These are phyloP conservation scores for Paradoxurus hermaphroditus DNA, from an alignment of 2,113 vertebrate species.

Conservation along the genomic window DNA sequence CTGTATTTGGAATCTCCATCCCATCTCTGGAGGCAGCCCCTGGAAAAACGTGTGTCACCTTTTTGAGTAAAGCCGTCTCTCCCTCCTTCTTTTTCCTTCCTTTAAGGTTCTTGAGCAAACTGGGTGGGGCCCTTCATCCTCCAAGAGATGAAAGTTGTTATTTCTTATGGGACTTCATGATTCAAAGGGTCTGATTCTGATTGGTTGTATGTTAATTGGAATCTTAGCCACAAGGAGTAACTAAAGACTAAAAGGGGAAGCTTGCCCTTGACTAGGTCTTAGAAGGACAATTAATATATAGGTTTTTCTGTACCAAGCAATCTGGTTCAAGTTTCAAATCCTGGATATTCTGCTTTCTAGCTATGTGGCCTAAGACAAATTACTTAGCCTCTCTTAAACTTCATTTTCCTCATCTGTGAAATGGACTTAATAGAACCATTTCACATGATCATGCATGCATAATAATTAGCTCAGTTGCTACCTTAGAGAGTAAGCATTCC, in stretches of 20 bases:
- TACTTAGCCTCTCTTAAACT: not conserved
- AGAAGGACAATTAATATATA: not conserved
- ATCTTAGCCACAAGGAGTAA: conserved; percentile 18
- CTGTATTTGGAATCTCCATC: not conserved
- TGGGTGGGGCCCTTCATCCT: not conserved
- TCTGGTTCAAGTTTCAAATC: not conserved
- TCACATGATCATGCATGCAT: not conserved
- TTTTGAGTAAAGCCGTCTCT: not conserved
- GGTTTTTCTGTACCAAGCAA: not conserved
- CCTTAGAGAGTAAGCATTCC: not conserved
- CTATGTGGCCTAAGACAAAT: not conserved
- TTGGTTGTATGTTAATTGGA: conserved; percentile 10
- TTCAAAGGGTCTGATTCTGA: conserved; percentile 34
- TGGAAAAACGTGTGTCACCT: conserved; percentile 28
- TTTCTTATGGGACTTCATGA: conserved; percentile 30
- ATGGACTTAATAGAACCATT: not conserved
- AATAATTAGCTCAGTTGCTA: not conserved
- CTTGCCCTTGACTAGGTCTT: not conserved
- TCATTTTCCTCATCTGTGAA: conserved; percentile 7
- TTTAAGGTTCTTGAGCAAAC: not conserved
- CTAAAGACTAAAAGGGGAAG: not conserved
- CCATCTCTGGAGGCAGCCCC: not conserved
- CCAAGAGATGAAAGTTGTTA: not conserved
- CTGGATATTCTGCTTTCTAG: not conserved
- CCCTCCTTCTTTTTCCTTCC: not conserved